These are phyloP conservation scores for Acholoe squamosa DNA, from an alignment of 2,888 invertebrate genomes.

Conservation along the genomic window DNA sequence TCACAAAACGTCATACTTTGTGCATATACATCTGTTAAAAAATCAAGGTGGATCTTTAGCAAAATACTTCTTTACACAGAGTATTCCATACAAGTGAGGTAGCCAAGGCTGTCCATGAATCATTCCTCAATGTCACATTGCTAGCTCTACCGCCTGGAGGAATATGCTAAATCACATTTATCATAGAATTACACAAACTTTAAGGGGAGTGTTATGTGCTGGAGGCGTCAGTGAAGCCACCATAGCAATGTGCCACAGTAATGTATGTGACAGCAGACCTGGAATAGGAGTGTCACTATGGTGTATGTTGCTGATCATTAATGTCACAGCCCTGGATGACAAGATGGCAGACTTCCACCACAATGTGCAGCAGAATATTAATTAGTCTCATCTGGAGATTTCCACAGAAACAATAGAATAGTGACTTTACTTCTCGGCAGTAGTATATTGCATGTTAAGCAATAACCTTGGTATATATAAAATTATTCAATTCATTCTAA, in stretches of 20 bases:
- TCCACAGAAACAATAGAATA: too few relatives aligned
- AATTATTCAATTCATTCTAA: too few relatives aligned
- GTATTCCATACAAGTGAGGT: too few relatives aligned
- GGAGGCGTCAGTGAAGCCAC: neutral
- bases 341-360: constrained; percentile 1
- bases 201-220: neutral
- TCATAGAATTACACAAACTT: constrained; percentile 2
- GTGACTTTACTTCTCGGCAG: too few relatives aligned
- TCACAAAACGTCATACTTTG: too few relatives aligned
- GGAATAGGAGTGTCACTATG: neutral
- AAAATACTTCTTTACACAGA: too few relatives aligned
- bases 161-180: neutral
- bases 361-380: neutral
- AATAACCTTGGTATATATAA: too few relatives aligned
- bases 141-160: neutral
- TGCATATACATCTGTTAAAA: too few relatives aligned
- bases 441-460: too few relatives aligned
- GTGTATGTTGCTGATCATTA: neutral
- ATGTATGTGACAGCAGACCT: neutral
- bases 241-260: neutral
- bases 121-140: neutral
- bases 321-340: neutral
- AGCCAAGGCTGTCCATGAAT: neutral
- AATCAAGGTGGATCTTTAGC: too few relatives aligned
- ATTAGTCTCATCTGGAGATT: neutral